Conservation (phyloP, 2,113 vertebrate species). For the Datnioides undecimradiatus region DNA sequence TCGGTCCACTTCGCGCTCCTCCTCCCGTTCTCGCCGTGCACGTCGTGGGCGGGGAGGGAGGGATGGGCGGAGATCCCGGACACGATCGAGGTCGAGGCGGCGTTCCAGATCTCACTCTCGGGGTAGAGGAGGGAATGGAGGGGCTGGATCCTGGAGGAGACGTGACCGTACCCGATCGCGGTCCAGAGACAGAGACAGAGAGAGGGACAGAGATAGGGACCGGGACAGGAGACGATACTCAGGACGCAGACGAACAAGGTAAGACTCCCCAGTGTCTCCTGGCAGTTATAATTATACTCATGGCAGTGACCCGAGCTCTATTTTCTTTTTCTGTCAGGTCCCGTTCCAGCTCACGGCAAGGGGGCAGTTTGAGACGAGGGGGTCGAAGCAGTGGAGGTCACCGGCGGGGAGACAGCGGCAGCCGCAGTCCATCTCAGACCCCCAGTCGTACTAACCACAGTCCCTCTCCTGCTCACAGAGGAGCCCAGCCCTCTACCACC, state of each 20-base stretch:
- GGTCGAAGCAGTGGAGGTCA: slow-evolving; percentile 78
- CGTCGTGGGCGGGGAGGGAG: slow-evolving; percentile 83
- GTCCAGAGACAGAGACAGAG: slow-evolving; percentile 80
- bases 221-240: slow-evolving; percentile 82
- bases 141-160: slow-evolving; percentile 82
- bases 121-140: slow-evolving; percentile 78
- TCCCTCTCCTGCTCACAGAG: slow-evolving; percentile 84
- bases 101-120: slow-evolving; percentile 86
- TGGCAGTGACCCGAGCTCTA: accelerated
- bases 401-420: slow-evolving; percentile 83
- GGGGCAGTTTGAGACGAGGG: slow-evolving; percentile 84
- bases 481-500: slow-evolving; percentile 79
- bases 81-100: slow-evolving; percentile 85
- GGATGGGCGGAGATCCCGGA: slow-evolving; percentile 81
- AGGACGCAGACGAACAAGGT: slow-evolving; percentile 81
- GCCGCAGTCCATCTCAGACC: slow-evolving; percentile 86
- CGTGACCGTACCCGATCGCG: slow-evolving; percentile 86
- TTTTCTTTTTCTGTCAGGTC: slow-evolving; percentile 65
- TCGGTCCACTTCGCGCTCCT: slow-evolving; percentile 86
- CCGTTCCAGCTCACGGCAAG: slow-evolving; percentile 89
- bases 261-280: background rate
- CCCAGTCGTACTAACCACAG: slow-evolving; percentile 82
- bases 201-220: slow-evolving; percentile 80
- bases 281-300: accelerated
- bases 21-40: slow-evolving; percentile 87